Percentiles rank a stretch among this genome's conserved stretches.
phyloP scores from a whole-genome alignment of 2,113 vertebrate genomes.

The Eulacestoma nigropectus region DNA sequence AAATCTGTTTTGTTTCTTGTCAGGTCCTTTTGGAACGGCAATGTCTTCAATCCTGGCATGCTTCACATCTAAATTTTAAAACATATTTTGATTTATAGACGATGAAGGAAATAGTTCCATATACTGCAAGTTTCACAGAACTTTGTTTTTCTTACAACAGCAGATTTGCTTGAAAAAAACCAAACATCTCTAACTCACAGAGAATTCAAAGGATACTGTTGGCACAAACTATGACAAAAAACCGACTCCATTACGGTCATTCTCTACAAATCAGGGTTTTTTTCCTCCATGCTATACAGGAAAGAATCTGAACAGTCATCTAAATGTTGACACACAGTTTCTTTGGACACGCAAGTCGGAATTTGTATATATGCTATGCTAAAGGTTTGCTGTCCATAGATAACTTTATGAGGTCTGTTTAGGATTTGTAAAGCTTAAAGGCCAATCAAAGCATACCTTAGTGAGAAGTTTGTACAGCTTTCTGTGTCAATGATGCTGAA shows the following conservation, averaged over 20 bases:
- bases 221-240: background rate
- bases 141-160: background rate
- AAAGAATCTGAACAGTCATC: background rate
- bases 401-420: background rate
- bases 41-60: background rate
- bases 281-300: background rate
- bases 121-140: background rate
- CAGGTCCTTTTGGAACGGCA: background rate
- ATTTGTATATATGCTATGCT: background rate
- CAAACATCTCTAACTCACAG: background rate
- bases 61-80: background rate
- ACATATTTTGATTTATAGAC: background rate
- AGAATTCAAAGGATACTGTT: background rate
- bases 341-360: background rate
- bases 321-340: background rate
- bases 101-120: background rate
- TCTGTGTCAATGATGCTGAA: background rate
- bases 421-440: background rate
- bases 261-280: background rate
- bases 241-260: rapidly evolving
- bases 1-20: background rate
- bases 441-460: background rate
- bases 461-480: background rate
- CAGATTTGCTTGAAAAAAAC: background rate
- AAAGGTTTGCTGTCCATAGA: background rate